phyloP scores from a whole-genome alignment of 23 tunicate genomes.

The Trididemnum nubilum region DNA sequence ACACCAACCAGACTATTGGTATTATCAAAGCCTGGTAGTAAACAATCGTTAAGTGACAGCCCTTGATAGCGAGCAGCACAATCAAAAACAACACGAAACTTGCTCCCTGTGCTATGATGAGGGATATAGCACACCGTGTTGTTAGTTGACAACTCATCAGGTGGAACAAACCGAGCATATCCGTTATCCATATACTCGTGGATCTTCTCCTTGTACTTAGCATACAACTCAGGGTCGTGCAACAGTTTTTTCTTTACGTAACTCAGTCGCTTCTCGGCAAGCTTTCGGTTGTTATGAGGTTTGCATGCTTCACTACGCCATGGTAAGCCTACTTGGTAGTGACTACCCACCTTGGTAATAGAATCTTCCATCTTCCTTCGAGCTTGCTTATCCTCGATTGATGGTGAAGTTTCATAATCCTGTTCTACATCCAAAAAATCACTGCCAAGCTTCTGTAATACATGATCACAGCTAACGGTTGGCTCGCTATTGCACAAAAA shows the following conservation, averaged over 20 bases:
- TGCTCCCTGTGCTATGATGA: conserved; percentile 12
- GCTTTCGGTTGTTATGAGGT: background rate
- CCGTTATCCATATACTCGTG: background rate
- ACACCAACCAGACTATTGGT: conserved; percentile 12
- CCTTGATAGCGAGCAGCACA: conserved; percentile 14
- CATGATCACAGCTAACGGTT: background rate
- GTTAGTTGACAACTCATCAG: background rate
- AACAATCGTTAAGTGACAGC: background rate
- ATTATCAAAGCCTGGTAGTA: conserved; percentile 9
- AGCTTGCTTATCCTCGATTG: background rate
- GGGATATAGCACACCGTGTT: conserved; percentile 19
- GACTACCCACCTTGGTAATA: background rate
- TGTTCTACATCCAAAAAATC: no score
- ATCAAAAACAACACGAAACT: conserved; percentile 24
- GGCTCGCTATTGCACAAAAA: background rate
- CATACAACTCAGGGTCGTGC: background rate
- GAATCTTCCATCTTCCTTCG: background rate
- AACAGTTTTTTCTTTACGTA: background rate
- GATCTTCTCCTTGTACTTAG: conserved; percentile 11
- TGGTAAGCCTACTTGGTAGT: conserved; percentile 1
- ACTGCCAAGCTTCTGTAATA: background rate
- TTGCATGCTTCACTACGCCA: background rate
- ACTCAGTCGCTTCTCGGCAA: background rate
- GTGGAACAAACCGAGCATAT: background rate
- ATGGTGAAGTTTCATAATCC: no score